Base-by-base conservation (phyloP, 1,140 invertebrate genomes). In the Hyles vespertilio region DNA sequence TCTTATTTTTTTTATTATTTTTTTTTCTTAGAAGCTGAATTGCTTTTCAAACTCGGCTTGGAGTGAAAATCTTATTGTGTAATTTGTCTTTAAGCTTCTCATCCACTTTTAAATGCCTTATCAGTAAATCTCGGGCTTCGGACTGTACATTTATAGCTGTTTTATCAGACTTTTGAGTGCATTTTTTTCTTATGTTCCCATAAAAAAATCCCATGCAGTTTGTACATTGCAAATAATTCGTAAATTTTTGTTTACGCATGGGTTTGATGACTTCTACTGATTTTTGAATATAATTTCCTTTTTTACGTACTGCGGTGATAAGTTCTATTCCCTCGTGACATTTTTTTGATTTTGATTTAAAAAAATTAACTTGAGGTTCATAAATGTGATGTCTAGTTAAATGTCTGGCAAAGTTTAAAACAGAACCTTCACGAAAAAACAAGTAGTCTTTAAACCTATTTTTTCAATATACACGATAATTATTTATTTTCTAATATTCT, bases 21-120 rank as follows among this genome's bases (percentile, higher is more conserved):
- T 56, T 12, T 68, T 62, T 51, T 69, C 62, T 59, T 69, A 52
- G 22, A 62, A 69, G 34, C 10, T 65, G 33, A 68, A 68, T 59
- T 62, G 62, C 44, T 8, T 65, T 69, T 62, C 53, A 59, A 69
- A 54, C 59, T 64, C 62, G 22, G 61, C 55, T 62, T 60, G 60
- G 32, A 67, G 55, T 58, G 50, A 57, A 59, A 55, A 60, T 63
- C 58, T 63, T 58, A 63, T 66, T 61, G 34, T 61, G 22, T 2
- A 22, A 22, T 22, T 22, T 22, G 22, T 22, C 22, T 22, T 22
- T 22, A 22, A 22, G 22, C 22, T 22, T 22, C 0, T 22, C 22
- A 22, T 22, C 22, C 22, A 22, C 22, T 22, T 22, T 22, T 2
- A 22, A 22, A 22, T 22, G 22, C 22, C 22, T 22, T 22, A 22